Evolutionary conservation across 2,888 invertebrate genomes (phyloP).

Genomic region (Agrypnus murinus): DNA sequence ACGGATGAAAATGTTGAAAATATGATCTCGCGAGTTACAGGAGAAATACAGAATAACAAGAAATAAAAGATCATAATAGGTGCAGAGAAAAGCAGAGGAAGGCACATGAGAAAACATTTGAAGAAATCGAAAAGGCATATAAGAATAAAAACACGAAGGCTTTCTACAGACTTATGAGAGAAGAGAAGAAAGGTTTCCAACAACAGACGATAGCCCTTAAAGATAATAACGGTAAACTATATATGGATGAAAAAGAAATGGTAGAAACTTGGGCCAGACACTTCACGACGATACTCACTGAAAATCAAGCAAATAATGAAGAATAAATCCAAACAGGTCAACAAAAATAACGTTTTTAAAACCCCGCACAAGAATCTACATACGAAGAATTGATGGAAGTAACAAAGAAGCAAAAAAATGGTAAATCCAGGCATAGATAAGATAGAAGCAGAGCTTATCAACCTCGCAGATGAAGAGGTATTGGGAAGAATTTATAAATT

Average conservation of each 20-base stretch:
- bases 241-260: background rate
- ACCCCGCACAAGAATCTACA: background rate
- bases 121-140: background rate
- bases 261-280: background rate
- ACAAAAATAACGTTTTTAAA: background rate
- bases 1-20: no score
- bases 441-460: slow-evolving; percentile 12
- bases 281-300: background rate
- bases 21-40: no score
- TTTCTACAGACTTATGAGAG: background rate
- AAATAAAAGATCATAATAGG: background rate
- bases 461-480: background rate
- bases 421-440: slow-evolving; percentile 4
- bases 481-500: slow-evolving; percentile 13
- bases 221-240: no score
- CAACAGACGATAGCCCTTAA: background rate
- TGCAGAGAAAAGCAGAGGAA: no score
- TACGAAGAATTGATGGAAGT: background rate
- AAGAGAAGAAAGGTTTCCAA: slow-evolving; percentile 2
- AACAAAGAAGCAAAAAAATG: background rate
- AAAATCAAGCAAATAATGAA: background rate
- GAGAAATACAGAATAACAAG: background rate
- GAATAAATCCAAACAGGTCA: background rate
- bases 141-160: background rate
- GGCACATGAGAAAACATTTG: no score